These are phyloP conservation scores for Sphaerophoria taeniata DNA, from an alignment of 2,888 invertebrate genomes.

Conservation along the genomic window DNA sequence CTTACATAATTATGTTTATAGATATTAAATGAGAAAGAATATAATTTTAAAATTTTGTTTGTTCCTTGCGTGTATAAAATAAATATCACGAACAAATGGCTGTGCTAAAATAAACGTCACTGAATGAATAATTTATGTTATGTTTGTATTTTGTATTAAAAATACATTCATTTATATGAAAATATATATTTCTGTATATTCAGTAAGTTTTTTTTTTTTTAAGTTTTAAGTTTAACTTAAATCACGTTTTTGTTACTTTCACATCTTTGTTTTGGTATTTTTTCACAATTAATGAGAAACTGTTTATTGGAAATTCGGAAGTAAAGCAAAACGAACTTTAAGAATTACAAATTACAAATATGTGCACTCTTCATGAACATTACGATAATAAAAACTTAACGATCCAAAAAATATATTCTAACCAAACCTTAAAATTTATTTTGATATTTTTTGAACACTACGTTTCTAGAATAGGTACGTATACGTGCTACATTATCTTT, in stretches of 20 bases:
- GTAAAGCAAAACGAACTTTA: not conserved
- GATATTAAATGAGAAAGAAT: conserved; percentile 11
- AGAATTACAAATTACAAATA: conserved; percentile 13
- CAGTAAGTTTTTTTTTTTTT: conserved; percentile 23
- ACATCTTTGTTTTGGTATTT: conserved; percentile 9
- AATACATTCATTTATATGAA: not conserved
- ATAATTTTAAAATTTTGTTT: not conserved
- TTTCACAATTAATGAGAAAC: not conserved
- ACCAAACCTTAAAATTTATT: conserved; percentile 58
- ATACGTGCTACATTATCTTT: conserved; percentile 42
- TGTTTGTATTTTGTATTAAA: not conserved
- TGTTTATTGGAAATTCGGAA: not conserved
- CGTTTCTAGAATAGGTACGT: conserved; percentile 68
- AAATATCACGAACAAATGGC: conserved; percentile 65
- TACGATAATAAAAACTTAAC: conserved; percentile 10
- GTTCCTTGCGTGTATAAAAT: conserved; percentile 34
- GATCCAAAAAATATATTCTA: conserved; percentile 24
- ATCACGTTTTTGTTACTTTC: conserved; percentile 51
- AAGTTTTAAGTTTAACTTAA: conserved; percentile 63
- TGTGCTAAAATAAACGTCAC: conserved; percentile 46
- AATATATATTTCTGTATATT: not conserved
- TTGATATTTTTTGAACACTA: conserved; percentile 73
- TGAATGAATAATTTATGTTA: conserved; percentile 17
- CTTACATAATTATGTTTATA: conserved; percentile 3
- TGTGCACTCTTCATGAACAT: not conserved